Percentiles rank a stretch among this genome's conserved stretches.
Evolutionary conservation across 2,113 vertebrate species (phyloP).

Genomic region (Grammomys surdaster): DNA sequence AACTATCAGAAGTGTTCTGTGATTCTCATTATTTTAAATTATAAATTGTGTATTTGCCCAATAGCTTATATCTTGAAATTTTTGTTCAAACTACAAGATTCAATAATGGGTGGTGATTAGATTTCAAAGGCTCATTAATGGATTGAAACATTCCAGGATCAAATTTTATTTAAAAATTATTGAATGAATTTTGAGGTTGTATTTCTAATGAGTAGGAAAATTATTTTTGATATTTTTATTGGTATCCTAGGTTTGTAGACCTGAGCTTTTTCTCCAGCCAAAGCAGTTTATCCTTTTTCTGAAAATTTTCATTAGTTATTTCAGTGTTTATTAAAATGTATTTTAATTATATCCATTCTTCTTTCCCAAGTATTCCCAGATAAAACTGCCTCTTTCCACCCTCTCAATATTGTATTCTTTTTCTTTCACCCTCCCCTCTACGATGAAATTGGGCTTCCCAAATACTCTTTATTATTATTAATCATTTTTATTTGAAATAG

Average conservation of each 20-base stretch:
- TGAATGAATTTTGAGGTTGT: neutral
- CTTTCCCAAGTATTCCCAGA: neutral
- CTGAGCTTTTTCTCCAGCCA: neutral
- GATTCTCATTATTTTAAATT: neutral
- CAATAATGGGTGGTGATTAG: neutral
- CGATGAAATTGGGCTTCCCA: neutral
- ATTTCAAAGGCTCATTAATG: neutral
- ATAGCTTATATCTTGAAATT: neutral
- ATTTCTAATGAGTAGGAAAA: neutral
- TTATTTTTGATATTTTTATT: neutral
- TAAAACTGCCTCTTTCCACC: accelerated
- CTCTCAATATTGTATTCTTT: no score
- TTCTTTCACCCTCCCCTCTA: neutral
- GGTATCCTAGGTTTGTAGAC: neutral
- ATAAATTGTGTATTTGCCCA: neutral
- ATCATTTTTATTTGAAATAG: neutral
- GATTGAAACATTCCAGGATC: no score
- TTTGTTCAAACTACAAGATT: neutral
- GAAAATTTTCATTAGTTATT: neutral
- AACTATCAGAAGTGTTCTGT: neutral
- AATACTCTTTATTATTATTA: neutral
- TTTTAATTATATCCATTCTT: neutral
- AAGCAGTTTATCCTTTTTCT: neutral
- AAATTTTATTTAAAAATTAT: neutral
- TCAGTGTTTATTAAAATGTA: neutral